A percentile compares a stretch with the other conserved stretches of the same genome.
Conservation (phyloP, 1,140 invertebrate species). For the Zeugodacus cucurbitae region DNA sequence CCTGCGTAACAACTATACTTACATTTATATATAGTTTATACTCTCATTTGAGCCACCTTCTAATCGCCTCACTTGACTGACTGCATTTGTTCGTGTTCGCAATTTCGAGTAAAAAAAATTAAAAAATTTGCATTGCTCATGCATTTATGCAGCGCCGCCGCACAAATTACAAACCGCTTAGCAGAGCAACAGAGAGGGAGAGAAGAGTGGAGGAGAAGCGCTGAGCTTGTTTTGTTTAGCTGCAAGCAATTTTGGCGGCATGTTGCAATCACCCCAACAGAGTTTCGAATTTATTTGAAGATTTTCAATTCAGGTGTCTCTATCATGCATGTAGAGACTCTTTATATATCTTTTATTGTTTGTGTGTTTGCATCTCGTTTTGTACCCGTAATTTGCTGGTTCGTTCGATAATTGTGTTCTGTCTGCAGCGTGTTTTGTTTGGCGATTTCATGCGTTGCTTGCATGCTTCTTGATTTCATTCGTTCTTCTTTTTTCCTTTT, state of each 20-base stretch:
- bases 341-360: not conserved
- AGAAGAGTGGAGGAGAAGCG: not conserved
- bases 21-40: not conserved
- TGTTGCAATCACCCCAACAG: not conserved
- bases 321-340: not conserved
- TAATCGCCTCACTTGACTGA: slow-evolving; percentile 14
- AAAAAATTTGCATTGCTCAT: not conserved
- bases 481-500: not conserved
- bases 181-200: too few species aligned
- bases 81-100: slow-evolving; percentile 16
- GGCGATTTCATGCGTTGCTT: not conserved
- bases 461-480: slow-evolving; percentile 16
- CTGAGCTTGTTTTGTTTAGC: not conserved
- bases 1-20: not conserved
- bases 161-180: not conserved
- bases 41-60: not conserved
- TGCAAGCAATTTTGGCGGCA: not conserved
- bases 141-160: not conserved
- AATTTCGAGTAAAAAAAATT: not conserved
- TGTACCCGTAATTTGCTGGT: not conserved
- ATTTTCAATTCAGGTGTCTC: slow-evolving; percentile 4
- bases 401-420: not conserved
- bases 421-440: not conserved
- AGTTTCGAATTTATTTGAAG: not conserved
- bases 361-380: not conserved